phyloP scores from a whole-genome alignment of 2,888 invertebrate species.

The Syrista parreyssii region DNA sequence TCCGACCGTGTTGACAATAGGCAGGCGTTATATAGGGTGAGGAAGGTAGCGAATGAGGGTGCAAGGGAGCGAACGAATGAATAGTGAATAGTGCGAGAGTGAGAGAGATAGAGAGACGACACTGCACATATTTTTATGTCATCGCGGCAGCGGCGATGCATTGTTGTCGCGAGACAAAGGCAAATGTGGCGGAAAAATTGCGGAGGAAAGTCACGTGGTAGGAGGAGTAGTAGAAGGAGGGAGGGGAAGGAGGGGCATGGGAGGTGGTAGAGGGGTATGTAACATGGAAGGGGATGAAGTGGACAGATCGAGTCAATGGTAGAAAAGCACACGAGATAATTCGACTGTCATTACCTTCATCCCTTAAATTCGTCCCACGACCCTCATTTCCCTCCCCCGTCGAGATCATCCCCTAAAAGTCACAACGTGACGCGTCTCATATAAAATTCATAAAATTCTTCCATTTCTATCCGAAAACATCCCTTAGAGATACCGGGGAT shows the following conservation, averaged over 20 bases:
- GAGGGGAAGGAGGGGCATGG: constrained; percentile 3
- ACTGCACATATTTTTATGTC: constrained; percentile 64
- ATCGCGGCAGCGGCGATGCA: constrained; percentile 59
- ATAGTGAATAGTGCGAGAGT: too few species aligned
- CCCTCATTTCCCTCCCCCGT: too few species aligned
- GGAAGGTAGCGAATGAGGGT: constrained; percentile 25
- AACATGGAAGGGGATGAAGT: neutral
- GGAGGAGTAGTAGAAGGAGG: neutral
- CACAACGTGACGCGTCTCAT: too few species aligned
- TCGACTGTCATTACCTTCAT: neutral
- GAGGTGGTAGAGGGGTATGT: neutral
- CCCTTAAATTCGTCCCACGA: neutral
- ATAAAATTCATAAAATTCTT: neutral
- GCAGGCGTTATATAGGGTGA: constrained; percentile 14
- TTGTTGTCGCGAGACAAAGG: constrained; percentile 68
- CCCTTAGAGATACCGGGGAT: constrained; percentile 21
- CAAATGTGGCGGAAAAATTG: constrained; percentile 64
- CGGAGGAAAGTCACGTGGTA: constrained; percentile 48
- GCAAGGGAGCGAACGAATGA: constrained; percentile 11
- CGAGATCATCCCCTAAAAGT: too few species aligned
- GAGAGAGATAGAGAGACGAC: constrained; percentile 25
- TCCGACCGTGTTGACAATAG: constrained; percentile 1
- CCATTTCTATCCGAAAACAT: neutral
- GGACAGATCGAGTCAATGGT: neutral
- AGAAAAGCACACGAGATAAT: neutral